phyloP scores from a whole-genome alignment of 92 coral and sea anemone species.

The Parazoanthus swiftii region DNA sequence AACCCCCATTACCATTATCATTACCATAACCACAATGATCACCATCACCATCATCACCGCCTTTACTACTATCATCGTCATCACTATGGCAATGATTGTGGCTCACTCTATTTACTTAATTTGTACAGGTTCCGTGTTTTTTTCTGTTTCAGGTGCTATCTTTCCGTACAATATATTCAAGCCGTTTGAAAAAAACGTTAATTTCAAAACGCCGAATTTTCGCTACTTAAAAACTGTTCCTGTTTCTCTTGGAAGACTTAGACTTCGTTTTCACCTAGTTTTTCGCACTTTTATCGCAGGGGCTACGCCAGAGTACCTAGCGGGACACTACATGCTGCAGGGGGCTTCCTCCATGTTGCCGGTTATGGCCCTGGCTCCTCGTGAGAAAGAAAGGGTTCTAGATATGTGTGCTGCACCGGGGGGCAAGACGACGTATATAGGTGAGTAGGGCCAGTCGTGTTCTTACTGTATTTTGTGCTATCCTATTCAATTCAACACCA shows the following conservation, averaged over 20 bases:
- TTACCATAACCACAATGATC: too few species aligned
- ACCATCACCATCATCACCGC: too few species aligned
- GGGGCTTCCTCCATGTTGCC: conserved; percentile 97
- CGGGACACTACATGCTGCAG: conserved; percentile 95
- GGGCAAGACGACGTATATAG: conserved; percentile 94
- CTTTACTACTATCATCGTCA: too few species aligned
- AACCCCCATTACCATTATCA: too few species aligned
- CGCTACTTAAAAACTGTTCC: too few species aligned
- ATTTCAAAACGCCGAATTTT: background rate
- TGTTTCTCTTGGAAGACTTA: background rate
- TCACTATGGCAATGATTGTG: too few species aligned
- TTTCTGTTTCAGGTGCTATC: too few species aligned
- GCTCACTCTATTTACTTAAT: too few species aligned
- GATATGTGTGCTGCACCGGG: conserved; percentile 99
- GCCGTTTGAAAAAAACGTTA: too few species aligned
- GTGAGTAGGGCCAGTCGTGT: conserved; percentile 43
- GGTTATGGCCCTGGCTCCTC: conserved; percentile 97
- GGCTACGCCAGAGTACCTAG: conserved; percentile 98
- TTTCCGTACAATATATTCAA: too few species aligned
- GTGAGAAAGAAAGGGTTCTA: conserved; percentile 87
- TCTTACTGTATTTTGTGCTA: too few species aligned
- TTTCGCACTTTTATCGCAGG: conserved; percentile 44
- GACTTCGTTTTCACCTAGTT: background rate
- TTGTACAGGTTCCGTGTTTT: too few species aligned
- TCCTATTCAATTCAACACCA: background rate